Evolutionary conservation across 2,113 vertebrate species (phyloP).

Genomic region (Gadus macrocephalus): DNA sequence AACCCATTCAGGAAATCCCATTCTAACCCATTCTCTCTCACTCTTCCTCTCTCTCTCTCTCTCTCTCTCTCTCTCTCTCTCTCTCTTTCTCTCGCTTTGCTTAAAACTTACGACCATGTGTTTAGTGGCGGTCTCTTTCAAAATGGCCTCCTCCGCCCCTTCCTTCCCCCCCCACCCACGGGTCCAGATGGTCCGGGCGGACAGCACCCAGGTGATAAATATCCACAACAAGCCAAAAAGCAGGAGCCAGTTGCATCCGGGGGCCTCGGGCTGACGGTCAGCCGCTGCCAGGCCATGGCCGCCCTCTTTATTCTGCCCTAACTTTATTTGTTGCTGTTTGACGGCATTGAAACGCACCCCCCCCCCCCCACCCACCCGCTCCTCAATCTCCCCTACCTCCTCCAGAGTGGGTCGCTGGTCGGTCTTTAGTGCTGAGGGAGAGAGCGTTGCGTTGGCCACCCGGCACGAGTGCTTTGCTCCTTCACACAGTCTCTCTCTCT

Average conservation of each 20-base stretch:
- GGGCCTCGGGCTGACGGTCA: conserved; percentile 15
- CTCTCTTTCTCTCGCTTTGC: conserved; percentile 47
- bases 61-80: background rate
- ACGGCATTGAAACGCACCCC: conserved; percentile 49
- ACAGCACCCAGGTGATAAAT: conserved; percentile 27
- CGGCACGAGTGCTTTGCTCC: conserved; percentile 41
- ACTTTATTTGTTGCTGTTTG: background rate
- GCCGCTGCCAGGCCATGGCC: conserved; percentile 62
- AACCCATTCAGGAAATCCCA: no score
- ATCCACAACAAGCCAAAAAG: conserved; percentile 47
- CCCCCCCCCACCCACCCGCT: conserved; percentile 43
- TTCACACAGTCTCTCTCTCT: conserved; percentile 7
- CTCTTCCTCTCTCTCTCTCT: conserved; percentile 46
- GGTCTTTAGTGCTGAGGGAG: conserved; percentile 55
- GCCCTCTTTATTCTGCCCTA: background rate
- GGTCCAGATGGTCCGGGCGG: conserved; percentile 60
- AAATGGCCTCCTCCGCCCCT: conserved; percentile 39
- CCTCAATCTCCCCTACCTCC: conserved; percentile 52
- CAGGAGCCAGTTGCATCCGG: no score
- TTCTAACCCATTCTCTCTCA: conserved; percentile 4
- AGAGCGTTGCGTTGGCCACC: conserved; percentile 47
- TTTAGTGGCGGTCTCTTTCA: no score
- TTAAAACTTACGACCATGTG: no score
- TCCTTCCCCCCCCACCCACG: conserved; percentile 36
- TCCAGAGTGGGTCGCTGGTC: conserved; percentile 15